Percentiles rank a stretch among this genome's conserved stretches.
Evolutionary conservation across 2,888 invertebrate genomes (phyloP).

Genomic region (Dryobota labecula): DNA sequence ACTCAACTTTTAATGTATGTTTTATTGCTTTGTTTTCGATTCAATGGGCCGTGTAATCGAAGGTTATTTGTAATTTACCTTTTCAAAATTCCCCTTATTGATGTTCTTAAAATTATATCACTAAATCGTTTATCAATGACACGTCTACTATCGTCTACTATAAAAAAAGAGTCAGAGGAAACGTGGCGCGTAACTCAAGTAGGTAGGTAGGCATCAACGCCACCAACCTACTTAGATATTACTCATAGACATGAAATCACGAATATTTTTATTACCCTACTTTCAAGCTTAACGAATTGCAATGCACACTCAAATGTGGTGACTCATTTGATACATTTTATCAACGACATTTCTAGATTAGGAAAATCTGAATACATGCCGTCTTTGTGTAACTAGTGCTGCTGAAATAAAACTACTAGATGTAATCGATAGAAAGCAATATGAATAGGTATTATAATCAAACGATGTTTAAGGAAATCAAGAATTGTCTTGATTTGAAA

Average conservation of each 20-base stretch:
- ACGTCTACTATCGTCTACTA: conserved; percentile 4
- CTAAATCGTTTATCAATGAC: conserved; percentile 11
- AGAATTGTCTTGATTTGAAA: neutral
- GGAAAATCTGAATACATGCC: conserved; percentile 15
- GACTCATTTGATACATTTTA: conserved; percentile 40
- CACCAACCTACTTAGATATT: conserved; percentile 17
- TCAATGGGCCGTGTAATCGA: conserved; percentile 16
- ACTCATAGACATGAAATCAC: conserved; percentile 44
- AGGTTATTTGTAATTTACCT: conserved; percentile 1
- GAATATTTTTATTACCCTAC: conserved; percentile 36
- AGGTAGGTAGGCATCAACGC: neutral
- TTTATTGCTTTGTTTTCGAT: conserved; percentile 20
- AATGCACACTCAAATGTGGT: conserved; percentile 32
- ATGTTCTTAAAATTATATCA: conserved; percentile 15
- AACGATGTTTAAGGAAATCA: neutral
- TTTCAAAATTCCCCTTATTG: conserved; percentile 6
- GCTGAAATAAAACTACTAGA: neutral
- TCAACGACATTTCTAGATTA: conserved; percentile 40
- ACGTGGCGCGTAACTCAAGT: conserved; percentile 7
- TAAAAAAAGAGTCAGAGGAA: conserved; percentile 10
- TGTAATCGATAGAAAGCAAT: neutral
- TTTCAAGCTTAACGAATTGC: conserved; percentile 37
- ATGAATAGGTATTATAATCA: neutral
- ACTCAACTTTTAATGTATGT: neutral
- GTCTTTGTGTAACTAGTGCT: neutral